Conservation (phyloP, 2,888 invertebrate species). For the Drosophila mercatorum region DNA sequence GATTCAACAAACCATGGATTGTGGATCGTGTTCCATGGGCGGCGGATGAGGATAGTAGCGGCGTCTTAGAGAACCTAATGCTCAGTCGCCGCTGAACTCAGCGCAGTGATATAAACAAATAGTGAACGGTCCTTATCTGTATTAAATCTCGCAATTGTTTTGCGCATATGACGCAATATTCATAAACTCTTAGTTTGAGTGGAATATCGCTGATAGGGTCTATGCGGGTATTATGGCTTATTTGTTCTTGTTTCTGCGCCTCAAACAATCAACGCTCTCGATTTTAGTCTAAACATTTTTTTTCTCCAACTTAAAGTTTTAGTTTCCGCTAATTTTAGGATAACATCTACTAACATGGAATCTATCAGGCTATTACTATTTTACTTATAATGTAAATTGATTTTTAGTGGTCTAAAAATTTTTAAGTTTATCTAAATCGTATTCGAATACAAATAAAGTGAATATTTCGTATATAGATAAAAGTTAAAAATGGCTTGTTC, state of each 20-base stretch:
- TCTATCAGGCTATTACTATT: background rate
- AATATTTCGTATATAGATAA: background rate
- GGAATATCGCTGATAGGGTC: constrained; percentile 48
- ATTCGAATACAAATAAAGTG: background rate
- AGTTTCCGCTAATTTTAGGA: background rate
- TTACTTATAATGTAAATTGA: background rate
- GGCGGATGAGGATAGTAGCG: constrained; percentile 67
- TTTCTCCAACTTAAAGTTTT: background rate
- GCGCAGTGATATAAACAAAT: background rate
- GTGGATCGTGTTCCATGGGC: constrained; percentile 40
- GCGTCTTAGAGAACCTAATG: constrained; percentile 18
- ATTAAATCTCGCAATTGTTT: constrained; percentile 22
- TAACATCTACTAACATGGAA: background rate
- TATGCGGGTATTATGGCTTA: constrained; percentile 8
- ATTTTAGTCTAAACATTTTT: background rate
- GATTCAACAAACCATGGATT: constrained; percentile 39
- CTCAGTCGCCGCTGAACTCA: constrained; percentile 35
- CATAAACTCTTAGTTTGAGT: constrained; percentile 53
- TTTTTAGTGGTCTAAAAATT: background rate
- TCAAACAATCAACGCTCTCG: constrained; percentile 8
- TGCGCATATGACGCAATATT: constrained; percentile 55
- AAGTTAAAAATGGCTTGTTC: no score
- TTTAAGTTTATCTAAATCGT: background rate
- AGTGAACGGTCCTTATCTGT: constrained; percentile 2
- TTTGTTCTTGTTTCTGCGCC: constrained; percentile 9